A percentile compares a stretch with the other conserved stretches of the same genome.
Conservation (phyloP, 1,140 invertebrate species). For the Lepidurus couesii region DNA sequence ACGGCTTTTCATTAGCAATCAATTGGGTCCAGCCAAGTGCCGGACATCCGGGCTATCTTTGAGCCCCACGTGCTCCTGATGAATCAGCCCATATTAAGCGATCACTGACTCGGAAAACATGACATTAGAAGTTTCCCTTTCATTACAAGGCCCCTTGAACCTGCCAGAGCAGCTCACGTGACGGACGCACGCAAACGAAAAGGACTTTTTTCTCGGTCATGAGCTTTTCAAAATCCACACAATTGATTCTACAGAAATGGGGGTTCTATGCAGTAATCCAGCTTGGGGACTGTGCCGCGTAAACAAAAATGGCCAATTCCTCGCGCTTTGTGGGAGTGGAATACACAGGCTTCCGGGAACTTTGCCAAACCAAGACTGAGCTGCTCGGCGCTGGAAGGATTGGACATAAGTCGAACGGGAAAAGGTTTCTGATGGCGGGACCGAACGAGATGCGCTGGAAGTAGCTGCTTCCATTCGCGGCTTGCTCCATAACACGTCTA, state of each 20-base stretch:
- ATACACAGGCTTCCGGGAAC: background rate
- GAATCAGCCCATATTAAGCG: background rate
- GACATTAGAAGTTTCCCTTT: background rate
- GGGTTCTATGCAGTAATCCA: no score
- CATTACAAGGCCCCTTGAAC: background rate
- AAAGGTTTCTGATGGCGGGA: background rate
- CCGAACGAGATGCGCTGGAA: background rate
- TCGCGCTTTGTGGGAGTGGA: background rate
- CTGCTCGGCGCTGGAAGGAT: background rate
- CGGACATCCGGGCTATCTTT: background rate
- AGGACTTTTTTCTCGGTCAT: no score
- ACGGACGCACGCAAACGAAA: no score
- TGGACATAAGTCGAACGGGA: background rate
- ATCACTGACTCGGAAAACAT: background rate
- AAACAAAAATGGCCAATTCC: background rate
- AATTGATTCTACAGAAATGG: no score
- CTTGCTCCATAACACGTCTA: background rate
- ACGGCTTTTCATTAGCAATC: background rate
- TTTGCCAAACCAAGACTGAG: conserved; percentile 13
- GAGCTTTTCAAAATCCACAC: no score
- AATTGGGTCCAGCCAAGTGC: background rate
- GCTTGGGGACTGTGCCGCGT: background rate
- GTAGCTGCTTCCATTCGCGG: background rate
- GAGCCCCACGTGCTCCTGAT: background rate
- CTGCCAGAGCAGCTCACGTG: no score